Base-by-base conservation (phyloP, 2,113 vertebrate genomes). In the Shinisaurus crocodilurus region DNA sequence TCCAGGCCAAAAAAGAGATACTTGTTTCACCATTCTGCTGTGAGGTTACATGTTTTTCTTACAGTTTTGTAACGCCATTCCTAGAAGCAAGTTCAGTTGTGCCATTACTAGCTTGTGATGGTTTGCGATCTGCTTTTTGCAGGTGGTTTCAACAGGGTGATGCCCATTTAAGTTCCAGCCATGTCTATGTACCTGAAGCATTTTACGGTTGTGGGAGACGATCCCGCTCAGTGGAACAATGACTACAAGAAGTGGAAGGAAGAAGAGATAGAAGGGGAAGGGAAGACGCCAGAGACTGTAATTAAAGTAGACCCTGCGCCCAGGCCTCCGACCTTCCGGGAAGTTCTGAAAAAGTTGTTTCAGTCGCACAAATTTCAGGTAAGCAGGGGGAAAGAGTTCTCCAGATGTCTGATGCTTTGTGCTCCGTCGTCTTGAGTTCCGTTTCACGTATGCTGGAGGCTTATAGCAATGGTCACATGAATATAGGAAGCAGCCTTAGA, bases 161-260 rank as follows among this genome's bases (percentile, higher is more conserved):
- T 97, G 92, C 67, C 88, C 2, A 72, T 89, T 6, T 96, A 91
- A 95, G 27, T 82, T 15, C 65, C 86, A 95, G 91, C 92, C 92
- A 99, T 99, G 99, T 97, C 98, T 91, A 96, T 37, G 74, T 98
- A 98, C 95, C 96, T 99, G 96, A 98, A 91, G 92, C 97, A 98
- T 89, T 99, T 99, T 97, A 99, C 98, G 0, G 97, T 98, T 6
- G 98, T 99, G 20, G 99, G 99, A 0, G 99, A 99, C 0, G 91
- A 97, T 63, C 97, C 98, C 0, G 88, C 96, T 0, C 89, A 96
- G 54, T 98, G 97, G 97, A 96, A 93, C 91, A 90, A 97, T 0
- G 94, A 96, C 88, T 96, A 96, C 43, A 91, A 65, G 75, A 95
- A 96, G 20, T 97, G 93, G 97, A 97, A 98, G 29, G 97, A 98